Evolutionary conservation across 2,888 invertebrate species (phyloP).

Genomic region (Tanypteryx hageni): DNA sequence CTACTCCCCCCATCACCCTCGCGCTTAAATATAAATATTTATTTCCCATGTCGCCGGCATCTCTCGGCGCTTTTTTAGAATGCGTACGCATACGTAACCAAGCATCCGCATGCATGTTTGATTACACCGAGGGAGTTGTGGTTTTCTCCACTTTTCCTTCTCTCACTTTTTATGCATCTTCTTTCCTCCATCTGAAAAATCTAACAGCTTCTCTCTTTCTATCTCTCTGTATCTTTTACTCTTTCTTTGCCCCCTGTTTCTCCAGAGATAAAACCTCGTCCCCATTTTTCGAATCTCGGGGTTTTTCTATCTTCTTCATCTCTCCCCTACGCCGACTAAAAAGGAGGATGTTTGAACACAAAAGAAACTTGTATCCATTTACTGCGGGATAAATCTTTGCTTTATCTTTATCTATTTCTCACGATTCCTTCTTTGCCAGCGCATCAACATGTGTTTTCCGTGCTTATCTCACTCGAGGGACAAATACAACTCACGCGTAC

Average conservation of each 20-base stretch:
- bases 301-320: no score
- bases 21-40: neutral
- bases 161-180: neutral
- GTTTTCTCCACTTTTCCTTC: neutral
- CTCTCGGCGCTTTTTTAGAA: neutral
- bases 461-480: no score
- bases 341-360: no score
- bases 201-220: neutral
- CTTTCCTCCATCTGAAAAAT: neutral
- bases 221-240: neutral
- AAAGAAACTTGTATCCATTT: no score
- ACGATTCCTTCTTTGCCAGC: no score
- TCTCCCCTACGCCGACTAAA: neutral
- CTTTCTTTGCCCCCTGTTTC: neutral
- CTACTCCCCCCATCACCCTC: no score
- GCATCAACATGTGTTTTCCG: no score
- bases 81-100: neutral
- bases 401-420: no score
- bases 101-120: constrained; percentile 1
- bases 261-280: neutral
- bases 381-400: no score
- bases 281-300: neutral
- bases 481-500: no score
- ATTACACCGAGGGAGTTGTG: neutral
- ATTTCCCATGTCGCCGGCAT: neutral